Conservation (phyloP, 1,140 invertebrate species). For the Batillaria attramentaria region DNA sequence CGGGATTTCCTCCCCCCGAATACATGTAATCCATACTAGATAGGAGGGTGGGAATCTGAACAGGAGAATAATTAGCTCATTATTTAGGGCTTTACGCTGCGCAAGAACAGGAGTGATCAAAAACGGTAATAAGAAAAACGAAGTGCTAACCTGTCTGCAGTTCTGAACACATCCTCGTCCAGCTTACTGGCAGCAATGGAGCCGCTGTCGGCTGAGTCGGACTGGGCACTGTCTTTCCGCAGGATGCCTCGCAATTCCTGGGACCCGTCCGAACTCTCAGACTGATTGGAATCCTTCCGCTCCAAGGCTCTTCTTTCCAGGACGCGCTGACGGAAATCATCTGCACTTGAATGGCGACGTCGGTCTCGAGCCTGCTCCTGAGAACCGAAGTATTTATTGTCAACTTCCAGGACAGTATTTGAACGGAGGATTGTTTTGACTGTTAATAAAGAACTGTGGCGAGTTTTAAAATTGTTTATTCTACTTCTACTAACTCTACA, state of each 20-base stretch:
- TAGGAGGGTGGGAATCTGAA: too few species aligned
- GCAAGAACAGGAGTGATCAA: too few species aligned
- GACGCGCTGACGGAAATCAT: constrained; percentile 63
- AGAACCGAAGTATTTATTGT: too few species aligned
- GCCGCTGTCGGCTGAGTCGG: constrained; percentile 54
- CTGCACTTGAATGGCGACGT: constrained; percentile 63
- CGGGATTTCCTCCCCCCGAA: too few species aligned
- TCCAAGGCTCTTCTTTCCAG: constrained; percentile 62
- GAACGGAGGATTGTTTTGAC: too few species aligned
- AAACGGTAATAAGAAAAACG: constrained; percentile 32
- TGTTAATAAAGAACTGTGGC: too few species aligned
- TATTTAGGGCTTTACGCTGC: too few species aligned
- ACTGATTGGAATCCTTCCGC: constrained; percentile 67
- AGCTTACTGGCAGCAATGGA: constrained; percentile 47
- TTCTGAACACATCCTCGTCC: constrained; percentile 63
- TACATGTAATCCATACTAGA: too few species aligned
- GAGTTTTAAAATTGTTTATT: too few species aligned
- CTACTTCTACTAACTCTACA: too few species aligned
- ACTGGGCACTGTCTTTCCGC: constrained; percentile 45
- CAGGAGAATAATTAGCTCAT: too few species aligned
- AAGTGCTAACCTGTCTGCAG: constrained; percentile 52
- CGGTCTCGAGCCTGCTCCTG: constrained; percentile 48
- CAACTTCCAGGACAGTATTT: too few species aligned
- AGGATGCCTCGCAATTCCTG: constrained; percentile 55
- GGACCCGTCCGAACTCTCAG: constrained; percentile 64